These are phyloP conservation scores for Drosophila gaucha DNA, from an alignment of 2,888 invertebrate species.

Conservation along the genomic window DNA sequence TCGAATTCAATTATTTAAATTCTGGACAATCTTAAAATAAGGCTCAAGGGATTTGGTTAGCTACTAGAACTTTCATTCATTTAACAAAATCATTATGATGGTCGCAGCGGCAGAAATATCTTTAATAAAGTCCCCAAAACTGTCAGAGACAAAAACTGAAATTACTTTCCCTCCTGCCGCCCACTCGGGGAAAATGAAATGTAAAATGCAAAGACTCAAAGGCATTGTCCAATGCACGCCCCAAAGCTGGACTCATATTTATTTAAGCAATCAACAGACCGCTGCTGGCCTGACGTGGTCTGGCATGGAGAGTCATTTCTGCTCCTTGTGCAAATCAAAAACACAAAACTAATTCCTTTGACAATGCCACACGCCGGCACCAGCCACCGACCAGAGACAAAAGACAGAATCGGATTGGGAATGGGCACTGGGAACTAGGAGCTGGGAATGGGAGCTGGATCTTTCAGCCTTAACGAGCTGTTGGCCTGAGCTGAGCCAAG, in stretches of 20 bases:
- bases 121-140: constrained; percentile 76
- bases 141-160: constrained; percentile 72
- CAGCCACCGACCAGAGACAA: constrained; percentile 31
- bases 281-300: constrained; percentile 32
- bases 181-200: constrained; percentile 32
- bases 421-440: constrained; percentile 2
- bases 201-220: constrained; percentile 66
- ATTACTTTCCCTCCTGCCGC: constrained; percentile 41
- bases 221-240: constrained; percentile 73
- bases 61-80: not conserved
- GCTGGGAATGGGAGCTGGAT: constrained; percentile 16
- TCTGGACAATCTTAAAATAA: not conserved
- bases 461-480: constrained; percentile 42
- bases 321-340: constrained; percentile 76
- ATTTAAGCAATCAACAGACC: constrained; percentile 75
- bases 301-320: constrained; percentile 29
- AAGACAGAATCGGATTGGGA: constrained; percentile 7
- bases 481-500: constrained; percentile 11
- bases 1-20: not conserved
- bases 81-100: constrained; percentile 53
- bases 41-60: constrained; percentile 3
- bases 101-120: constrained; percentile 58
- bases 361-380: constrained; percentile 73
- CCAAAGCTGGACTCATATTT: constrained; percentile 65
- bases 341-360: constrained; percentile 80